phyloP scores from a whole-genome alignment of 2,113 vertebrate genomes.

The Notothenia rossii region DNA sequence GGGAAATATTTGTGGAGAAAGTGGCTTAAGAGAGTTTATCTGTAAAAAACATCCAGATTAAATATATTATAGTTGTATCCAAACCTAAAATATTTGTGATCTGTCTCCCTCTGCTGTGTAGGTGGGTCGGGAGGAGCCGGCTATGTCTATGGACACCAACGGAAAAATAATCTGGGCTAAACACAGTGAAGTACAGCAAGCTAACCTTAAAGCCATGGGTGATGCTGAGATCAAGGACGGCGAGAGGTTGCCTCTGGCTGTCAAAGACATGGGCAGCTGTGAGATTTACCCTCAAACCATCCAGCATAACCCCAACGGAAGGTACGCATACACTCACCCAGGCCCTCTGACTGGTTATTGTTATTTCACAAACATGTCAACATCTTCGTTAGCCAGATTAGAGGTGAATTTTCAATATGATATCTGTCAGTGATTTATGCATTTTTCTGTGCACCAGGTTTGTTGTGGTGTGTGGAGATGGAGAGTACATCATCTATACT shows the following conservation, averaged over 20 bases:
- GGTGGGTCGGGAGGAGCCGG: slow-evolving; percentile 98
- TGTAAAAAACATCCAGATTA: not conserved
- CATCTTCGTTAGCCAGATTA: not conserved
- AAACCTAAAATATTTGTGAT: not conserved
- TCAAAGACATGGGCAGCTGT: slow-evolving; percentile 99
- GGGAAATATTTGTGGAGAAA: not conserved
- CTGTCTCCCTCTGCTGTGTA: slow-evolving; percentile 58
- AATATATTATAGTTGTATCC: not conserved
- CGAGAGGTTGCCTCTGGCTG: slow-evolving; percentile 94
- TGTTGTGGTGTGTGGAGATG: slow-evolving; percentile 98
- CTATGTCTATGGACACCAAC: slow-evolving; percentile 99
- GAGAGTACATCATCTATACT: slow-evolving; percentile 99
- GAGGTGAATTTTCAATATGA: not conserved
- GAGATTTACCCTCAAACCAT: slow-evolving; percentile 99
- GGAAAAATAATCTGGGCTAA: slow-evolving; percentile 99
- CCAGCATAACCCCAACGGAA: slow-evolving; percentile 98
- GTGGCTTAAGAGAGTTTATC: not conserved
- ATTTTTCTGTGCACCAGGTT: slow-evolving; percentile 81
- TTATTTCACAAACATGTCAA: not conserved
- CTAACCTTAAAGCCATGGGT: slow-evolving; percentile 99
- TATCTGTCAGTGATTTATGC: not conserved
- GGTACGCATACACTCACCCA: slow-evolving; percentile 77
- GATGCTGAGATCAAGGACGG: slow-evolving; percentile 98
- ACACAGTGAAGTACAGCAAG: slow-evolving; percentile 98
- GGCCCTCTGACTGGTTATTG: not conserved